These are phyloP conservation scores for Elysia crispata DNA, from an alignment of 2,888 invertebrate species.

Conservation along the genomic window DNA sequence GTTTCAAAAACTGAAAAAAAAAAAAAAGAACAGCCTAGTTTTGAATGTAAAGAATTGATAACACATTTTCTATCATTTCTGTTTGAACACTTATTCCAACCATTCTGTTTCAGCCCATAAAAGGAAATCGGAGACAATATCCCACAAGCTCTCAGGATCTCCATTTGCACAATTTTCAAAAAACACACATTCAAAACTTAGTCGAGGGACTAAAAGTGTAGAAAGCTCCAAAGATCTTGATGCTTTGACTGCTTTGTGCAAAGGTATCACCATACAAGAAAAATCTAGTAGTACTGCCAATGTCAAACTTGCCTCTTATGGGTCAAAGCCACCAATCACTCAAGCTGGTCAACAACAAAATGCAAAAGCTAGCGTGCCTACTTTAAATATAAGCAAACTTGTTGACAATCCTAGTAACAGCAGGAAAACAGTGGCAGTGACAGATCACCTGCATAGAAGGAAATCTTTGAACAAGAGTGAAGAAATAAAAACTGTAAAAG, in stretches of 20 bases:
- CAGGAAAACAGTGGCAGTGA: not conserved
- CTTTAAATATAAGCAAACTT: too few species aligned
- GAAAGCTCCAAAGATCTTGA: not conserved
- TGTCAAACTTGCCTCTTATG: not conserved
- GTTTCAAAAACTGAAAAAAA: too few species aligned
- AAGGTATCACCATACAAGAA: conserved; percentile 1
- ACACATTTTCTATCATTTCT: too few species aligned
- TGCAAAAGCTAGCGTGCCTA: not conserved
- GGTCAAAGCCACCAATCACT: not conserved
- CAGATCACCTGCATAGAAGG: not conserved
- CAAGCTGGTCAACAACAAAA: not conserved
- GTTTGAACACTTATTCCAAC: too few species aligned
- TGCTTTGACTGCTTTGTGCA: conserved; percentile 1
- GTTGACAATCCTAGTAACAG: not conserved
- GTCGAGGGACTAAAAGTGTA: too few species aligned
- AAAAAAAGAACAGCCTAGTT: too few species aligned
- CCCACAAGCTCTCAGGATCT: too few species aligned
- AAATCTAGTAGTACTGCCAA: not conserved
- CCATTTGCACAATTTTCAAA: too few species aligned
- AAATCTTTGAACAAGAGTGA: not conserved
- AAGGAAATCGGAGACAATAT: too few species aligned
- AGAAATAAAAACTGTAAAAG: conserved; percentile 55
- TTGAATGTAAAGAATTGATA: too few species aligned
- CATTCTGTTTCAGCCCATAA: too few species aligned
- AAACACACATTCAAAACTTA: too few species aligned